Evolutionary conservation across 2,113 vertebrate species (phyloP).

Genomic region (Spermophilus dauricus): DNA sequence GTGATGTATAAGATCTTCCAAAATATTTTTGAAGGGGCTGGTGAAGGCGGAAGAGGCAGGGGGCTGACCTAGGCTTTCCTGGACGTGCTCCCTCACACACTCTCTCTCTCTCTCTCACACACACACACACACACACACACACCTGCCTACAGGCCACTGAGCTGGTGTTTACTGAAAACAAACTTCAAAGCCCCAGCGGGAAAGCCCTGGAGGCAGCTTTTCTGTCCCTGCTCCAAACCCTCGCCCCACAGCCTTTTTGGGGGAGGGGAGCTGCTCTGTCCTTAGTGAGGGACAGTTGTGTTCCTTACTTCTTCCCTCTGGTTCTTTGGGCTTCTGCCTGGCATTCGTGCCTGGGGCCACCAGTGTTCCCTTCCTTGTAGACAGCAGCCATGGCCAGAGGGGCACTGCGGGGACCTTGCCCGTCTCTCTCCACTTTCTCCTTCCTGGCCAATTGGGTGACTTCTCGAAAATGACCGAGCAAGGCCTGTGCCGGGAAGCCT

Average conservation of each 20-base stretch:
- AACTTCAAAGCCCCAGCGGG: constrained; percentile 64
- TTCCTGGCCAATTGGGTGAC: neutral
- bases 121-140: neutral
- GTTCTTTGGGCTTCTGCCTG: constrained; percentile 36
- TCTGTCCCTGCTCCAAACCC: constrained; percentile 38
- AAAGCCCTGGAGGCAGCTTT: constrained; percentile 48
- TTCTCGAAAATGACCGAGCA: neutral
- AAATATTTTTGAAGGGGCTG: neutral
- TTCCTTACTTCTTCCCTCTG: neutral
- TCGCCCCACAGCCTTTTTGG: neutral
- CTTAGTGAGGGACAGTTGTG: neutral
- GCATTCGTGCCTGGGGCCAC: neutral
- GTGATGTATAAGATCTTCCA: neutral
- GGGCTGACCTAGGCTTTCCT: neutral
- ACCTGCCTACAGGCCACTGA: neutral
- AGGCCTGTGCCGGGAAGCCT: neutral
- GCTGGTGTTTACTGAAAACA: constrained; percentile 64
- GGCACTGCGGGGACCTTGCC: neutral
- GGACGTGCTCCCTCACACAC: neutral
- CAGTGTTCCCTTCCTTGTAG: neutral
- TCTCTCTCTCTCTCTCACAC: neutral
- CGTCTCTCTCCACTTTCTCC: neutral
- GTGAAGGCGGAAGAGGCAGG: neutral
- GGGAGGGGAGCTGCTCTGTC: neutral
- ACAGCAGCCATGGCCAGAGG: neutral